Percentiles rank a stretch among this genome's conserved stretches.
These are phyloP conservation scores for Chloroclysta siterata DNA, from an alignment of 2,888 invertebrate genomes.

Conservation along the genomic window DNA sequence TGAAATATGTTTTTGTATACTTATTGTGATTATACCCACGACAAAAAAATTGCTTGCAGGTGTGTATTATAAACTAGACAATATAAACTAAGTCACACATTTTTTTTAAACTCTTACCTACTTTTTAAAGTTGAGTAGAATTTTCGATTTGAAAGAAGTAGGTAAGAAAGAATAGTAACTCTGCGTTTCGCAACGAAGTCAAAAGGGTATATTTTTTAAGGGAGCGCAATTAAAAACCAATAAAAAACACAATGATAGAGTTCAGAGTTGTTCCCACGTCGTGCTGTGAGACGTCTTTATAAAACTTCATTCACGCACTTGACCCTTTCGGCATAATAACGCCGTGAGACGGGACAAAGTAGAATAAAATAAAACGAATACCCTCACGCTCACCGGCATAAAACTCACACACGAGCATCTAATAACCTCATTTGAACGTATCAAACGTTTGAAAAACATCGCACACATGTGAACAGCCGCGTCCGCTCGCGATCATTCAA, in stretches of 20 bases:
- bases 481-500: constrained; percentile 40
- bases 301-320: constrained; percentile 72
- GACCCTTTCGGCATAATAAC: constrained; percentile 73
- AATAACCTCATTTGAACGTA: constrained; percentile 74
- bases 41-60: too few relatives aligned
- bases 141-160: too few relatives aligned
- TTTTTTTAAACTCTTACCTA: too few relatives aligned
- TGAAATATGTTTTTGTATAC: too few relatives aligned
- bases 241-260: constrained; percentile 56
- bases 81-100: too few relatives aligned
- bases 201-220: not conserved
- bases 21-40: too few relatives aligned
- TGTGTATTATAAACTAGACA: too few relatives aligned
- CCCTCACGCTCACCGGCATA: constrained; percentile 48
- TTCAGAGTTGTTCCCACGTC: constrained; percentile 68
- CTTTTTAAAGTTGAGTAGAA: too few relatives aligned
- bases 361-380: constrained; percentile 71
- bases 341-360: constrained; percentile 64
- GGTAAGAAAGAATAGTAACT: not conserved
- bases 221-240: constrained; percentile 43
- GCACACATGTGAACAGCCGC: constrained; percentile 37
- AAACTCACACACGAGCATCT: constrained; percentile 52
- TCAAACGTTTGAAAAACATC: constrained; percentile 57
- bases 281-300: constrained; percentile 71
- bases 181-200: not conserved